Evolutionary conservation across 1,140 invertebrate species (phyloP).

Genomic region (Zaprionus capensis): DNA sequence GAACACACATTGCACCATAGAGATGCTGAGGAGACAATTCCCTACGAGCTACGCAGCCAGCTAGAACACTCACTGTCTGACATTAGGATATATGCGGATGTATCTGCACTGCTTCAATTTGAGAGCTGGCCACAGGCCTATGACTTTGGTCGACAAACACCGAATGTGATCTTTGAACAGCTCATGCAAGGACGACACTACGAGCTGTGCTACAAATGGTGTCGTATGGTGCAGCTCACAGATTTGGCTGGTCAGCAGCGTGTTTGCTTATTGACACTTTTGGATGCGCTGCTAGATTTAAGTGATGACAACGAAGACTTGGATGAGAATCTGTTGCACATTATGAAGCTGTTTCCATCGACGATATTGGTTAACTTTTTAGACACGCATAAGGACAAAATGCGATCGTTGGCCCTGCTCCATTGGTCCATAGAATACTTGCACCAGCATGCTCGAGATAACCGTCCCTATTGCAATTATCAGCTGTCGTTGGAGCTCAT

Average conservation of each 20-base stretch:
- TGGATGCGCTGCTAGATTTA: slow-evolving; percentile 60
- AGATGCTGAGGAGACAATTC: slow-evolving; percentile 66
- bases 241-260: slow-evolving; percentile 79
- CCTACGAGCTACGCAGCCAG: slow-evolving; percentile 53
- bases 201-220: slow-evolving; percentile 87
- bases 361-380: slow-evolving; percentile 86
- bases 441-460: slow-evolving; percentile 86
- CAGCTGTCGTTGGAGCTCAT: slow-evolving; percentile 81
- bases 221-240: slow-evolving; percentile 84
- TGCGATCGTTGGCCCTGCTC: slow-evolving; percentile 87
- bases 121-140: slow-evolving; percentile 84
- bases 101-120: slow-evolving; percentile 81
- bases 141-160: slow-evolving; percentile 85
- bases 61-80: slow-evolving; percentile 84
- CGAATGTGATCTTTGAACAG: slow-evolving; percentile 84
- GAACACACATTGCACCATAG: slow-evolving; percentile 70
- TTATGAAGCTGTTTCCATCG: slow-evolving; percentile 83
- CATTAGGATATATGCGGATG: slow-evolving; percentile 85
- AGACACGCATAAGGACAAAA: slow-evolving; percentile 86
- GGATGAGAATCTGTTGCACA: slow-evolving; percentile 84
- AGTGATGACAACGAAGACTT: slow-evolving; percentile 63
- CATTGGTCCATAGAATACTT: slow-evolving; percentile 87
- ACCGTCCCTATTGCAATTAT: slow-evolving; percentile 86
- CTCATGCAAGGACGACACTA: slow-evolving; percentile 85
- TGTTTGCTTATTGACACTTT: slow-evolving; percentile 54